Evolutionary conservation across 2,113 vertebrate species (phyloP).

Genomic region (Dipodomys stephensi): DNA sequence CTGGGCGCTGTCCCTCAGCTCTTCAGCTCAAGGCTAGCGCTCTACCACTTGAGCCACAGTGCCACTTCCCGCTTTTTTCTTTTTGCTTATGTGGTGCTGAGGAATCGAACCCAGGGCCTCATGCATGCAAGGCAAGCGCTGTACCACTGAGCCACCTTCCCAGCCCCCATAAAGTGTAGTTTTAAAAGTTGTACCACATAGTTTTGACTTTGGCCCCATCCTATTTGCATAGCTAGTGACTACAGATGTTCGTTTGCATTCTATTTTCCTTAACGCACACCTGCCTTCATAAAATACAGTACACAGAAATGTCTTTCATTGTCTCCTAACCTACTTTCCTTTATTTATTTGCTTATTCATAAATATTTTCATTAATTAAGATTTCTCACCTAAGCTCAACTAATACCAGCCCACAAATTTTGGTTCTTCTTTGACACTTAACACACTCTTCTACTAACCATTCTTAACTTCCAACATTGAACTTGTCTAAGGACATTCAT

Average conservation of each 20-base stretch:
- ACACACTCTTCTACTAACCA: neutral
- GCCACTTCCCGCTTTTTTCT: too few species aligned
- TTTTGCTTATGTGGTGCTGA: too few species aligned
- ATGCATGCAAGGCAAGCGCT: too few species aligned
- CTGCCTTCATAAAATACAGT: constrained; percentile 9
- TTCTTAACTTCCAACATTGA: neutral
- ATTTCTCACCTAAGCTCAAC: constrained; percentile 23
- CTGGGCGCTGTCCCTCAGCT: too few species aligned
- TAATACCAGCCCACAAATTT: neutral
- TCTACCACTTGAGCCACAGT: too few species aligned
- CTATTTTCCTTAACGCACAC: neutral
- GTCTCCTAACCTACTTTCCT: neutral
- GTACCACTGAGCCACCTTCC: too few species aligned
- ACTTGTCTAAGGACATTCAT: neutral
- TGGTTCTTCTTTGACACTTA: neutral
- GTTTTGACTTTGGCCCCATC: neutral
- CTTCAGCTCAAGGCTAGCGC: too few species aligned
- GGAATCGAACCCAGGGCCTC: too few species aligned
- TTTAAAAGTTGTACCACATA: neutral
- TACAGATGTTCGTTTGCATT: neutral
- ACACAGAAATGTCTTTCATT: neutral
- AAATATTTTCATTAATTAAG: neutral
- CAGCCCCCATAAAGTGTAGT: neutral
- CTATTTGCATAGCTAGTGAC: neutral
- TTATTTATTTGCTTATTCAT: constrained; percentile 28